Percentiles rank a stretch among this genome's conserved stretches.
phyloP scores from a whole-genome alignment of 2,113 vertebrate species.

The Patagioenas fasciata region DNA sequence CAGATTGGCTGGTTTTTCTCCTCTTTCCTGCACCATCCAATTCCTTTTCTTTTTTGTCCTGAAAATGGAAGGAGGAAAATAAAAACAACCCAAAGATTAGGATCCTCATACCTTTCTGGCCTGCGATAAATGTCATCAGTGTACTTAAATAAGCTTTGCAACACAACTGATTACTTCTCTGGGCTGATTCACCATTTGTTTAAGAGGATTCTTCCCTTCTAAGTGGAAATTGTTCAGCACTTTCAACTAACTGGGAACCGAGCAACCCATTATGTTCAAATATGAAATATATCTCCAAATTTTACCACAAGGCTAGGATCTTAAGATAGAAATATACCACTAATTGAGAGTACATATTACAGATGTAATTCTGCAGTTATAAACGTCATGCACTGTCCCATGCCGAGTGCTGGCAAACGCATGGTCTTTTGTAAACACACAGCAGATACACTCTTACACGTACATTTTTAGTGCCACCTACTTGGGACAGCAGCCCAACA shows the following conservation, averaged over 20 bases:
- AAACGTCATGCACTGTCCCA: not conserved
- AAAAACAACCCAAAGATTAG: not conserved
- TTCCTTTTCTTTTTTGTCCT: conserved; percentile 99
- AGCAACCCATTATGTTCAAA: not conserved
- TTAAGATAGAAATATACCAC: not conserved
- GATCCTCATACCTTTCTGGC: not conserved
- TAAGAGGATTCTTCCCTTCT: not conserved
- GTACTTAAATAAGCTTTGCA: not conserved
- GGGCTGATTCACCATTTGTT: not conserved
- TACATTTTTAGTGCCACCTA: not conserved
- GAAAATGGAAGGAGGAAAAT: not conserved
- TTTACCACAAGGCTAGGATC: not conserved
- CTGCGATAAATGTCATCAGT: not conserved
- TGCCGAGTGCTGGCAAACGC: not conserved
- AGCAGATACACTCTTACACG: not conserved
- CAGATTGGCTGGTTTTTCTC: conserved; percentile 93
- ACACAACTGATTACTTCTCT: not conserved
- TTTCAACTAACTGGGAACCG: not conserved
- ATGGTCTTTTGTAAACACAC: fast-evolving
- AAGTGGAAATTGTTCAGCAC: not conserved
- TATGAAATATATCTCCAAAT: not conserved
- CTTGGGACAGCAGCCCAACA: not conserved
- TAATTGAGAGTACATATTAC: not conserved
- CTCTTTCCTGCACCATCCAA: conserved; percentile 89
- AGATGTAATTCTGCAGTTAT: not conserved